phyloP scores from a whole-genome alignment of 2,797 vertebrate genomes.

The Rhinogobio ventralis region DNA sequence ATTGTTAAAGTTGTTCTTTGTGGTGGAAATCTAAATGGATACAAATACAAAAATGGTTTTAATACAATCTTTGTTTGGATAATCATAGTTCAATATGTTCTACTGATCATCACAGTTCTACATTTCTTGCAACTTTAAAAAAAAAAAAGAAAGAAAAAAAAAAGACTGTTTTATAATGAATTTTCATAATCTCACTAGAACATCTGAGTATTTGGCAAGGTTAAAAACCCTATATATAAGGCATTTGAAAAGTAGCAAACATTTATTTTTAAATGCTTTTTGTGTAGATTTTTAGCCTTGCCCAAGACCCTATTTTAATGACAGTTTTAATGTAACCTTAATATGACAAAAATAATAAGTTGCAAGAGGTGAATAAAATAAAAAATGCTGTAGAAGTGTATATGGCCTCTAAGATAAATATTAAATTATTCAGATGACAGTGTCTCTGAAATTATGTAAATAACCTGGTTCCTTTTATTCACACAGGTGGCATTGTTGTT shows the following conservation, averaged over 20 bases:
- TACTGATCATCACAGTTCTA: background rate
- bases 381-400: background rate
- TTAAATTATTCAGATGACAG: background rate
- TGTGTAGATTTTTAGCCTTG: background rate
- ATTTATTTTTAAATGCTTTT: background rate
- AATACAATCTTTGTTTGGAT: background rate
- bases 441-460: background rate
- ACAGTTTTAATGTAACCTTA: background rate
- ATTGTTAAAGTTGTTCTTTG: background rate
- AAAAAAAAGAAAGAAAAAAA: background rate
- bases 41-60: background rate
- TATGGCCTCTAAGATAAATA: background rate
- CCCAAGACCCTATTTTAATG: background rate
- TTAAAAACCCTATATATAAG: background rate
- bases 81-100: background rate
- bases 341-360: background rate
- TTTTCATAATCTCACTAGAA: background rate
- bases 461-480: conserved; percentile 24
- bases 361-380: background rate
- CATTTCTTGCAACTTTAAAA: background rate
- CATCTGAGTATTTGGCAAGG: background rate
- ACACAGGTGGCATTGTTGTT: conserved; percentile 77
- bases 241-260: background rate
- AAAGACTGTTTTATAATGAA: background rate
- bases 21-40: background rate